These are phyloP conservation scores for Chionis minor DNA, from an alignment of 2,113 vertebrate species.

Conservation along the genomic window DNA sequence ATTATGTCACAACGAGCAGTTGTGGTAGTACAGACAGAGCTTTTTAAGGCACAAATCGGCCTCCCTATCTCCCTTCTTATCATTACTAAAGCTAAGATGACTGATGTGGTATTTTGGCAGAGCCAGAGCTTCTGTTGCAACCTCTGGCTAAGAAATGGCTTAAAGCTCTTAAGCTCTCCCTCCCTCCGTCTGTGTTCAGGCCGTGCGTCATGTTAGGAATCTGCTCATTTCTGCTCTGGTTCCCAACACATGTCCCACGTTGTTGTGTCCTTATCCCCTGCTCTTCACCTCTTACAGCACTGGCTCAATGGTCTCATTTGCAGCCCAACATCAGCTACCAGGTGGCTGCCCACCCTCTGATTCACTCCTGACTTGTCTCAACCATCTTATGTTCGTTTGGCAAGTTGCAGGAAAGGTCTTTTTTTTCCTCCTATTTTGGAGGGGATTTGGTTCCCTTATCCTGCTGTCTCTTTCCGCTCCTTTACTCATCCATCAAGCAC, in stretches of 20 bases:
- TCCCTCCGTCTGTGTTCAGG: neutral
- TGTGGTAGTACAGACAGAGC: neutral
- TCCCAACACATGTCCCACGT: fast-evolving
- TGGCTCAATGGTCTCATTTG: neutral
- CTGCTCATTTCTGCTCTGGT: neutral
- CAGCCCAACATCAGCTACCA: neutral
- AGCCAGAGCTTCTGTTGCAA: constrained; percentile 1
- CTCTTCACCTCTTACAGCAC: neutral
- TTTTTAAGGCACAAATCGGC: neutral
- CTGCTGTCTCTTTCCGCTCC: neutral
- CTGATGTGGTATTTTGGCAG: neutral
- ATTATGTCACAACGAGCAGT: neutral
- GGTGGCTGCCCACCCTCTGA: neutral
- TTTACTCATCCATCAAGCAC: neutral
- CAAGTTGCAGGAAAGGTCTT: neutral
- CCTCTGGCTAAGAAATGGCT: neutral
- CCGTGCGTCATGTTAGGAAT: fast-evolving
- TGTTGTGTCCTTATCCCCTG: neutral
- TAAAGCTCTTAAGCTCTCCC: neutral
- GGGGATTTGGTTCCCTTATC: neutral
- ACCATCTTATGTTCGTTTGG: neutral
- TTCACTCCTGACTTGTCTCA: neutral
- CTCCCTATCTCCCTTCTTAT: neutral
- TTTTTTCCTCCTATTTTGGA: neutral
- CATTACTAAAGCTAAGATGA: neutral